A percentile compares a stretch with the other conserved stretches of the same genome.
phyloP scores from a whole-genome alignment of 2,113 vertebrate species.

The Okapia johnstoni region DNA sequence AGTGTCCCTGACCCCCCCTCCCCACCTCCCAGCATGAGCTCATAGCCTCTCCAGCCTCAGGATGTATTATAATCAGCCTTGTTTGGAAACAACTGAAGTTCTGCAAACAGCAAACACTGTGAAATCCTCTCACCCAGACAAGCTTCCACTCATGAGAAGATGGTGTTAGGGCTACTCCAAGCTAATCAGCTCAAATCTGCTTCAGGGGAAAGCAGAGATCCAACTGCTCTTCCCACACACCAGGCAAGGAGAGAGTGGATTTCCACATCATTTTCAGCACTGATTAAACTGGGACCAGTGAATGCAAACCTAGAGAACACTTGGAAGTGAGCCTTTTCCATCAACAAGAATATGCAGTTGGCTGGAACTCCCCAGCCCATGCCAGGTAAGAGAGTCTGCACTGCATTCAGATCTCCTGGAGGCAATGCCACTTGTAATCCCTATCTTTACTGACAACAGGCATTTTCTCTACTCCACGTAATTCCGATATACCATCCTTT shows the following conservation, averaged over 20 bases:
- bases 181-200: not conserved
- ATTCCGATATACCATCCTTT: not conserved
- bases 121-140: not conserved
- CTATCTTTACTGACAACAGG: not conserved
- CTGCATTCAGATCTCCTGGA: not conserved
- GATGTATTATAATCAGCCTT: not conserved
- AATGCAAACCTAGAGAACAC: not conserved
- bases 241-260: not conserved
- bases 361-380: not conserved
- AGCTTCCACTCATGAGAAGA: not conserved
- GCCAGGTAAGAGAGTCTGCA: not conserved
- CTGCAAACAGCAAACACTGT: not conserved
- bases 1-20: not conserved
- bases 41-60: not conserved
- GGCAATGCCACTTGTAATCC: not conserved
- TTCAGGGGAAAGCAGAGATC: not conserved
- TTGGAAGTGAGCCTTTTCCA: not conserved
- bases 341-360: not conserved
- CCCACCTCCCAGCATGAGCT: rapidly evolving
- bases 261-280: not conserved
- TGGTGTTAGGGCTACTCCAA: not conserved
- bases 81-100: not conserved
- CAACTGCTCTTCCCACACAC: not conserved
- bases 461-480: not conserved
- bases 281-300: not conserved